These are phyloP conservation scores for Norana najaformis DNA, from an alignment of 2,888 invertebrate genomes.

Conservation along the genomic window DNA sequence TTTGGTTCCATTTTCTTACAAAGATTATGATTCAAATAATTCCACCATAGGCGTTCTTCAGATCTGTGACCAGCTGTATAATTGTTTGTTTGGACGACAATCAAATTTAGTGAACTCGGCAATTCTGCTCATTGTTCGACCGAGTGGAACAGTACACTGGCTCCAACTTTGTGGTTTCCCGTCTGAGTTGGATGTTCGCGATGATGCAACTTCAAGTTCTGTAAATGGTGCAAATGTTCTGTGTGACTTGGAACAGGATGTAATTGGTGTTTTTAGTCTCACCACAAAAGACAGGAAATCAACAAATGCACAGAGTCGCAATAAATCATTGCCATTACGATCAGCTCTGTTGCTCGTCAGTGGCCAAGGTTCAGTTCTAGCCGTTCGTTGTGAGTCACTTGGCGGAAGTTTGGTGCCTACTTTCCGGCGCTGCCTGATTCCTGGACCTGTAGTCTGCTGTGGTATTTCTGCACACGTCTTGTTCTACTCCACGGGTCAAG, in stretches of 20 bases:
- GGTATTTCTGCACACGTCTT: neutral
- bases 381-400: neutral
- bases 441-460: neutral
- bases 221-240: conserved; percentile 17
- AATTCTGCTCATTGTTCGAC: neutral
- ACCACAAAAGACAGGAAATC: neutral
- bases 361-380: neutral
- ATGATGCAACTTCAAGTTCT: neutral
- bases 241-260: conserved; percentile 23
- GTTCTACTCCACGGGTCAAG: neutral
- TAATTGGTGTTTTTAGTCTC: neutral
- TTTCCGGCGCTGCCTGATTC: neutral
- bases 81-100: conserved; percentile 14
- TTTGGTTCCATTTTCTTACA: neutral
- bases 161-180: neutral
- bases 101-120: neutral
- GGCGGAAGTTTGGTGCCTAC: neutral
- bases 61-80: conserved; percentile 1
- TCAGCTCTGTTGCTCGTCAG: neutral
- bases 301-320: neutral
- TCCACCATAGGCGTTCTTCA: neutral
- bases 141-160: conserved; percentile 8
- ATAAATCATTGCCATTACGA: neutral
- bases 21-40: neutral
- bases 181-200: neutral